Conservation (phyloP, 2,113 vertebrate species). For the Pandion haliaetus region DNA sequence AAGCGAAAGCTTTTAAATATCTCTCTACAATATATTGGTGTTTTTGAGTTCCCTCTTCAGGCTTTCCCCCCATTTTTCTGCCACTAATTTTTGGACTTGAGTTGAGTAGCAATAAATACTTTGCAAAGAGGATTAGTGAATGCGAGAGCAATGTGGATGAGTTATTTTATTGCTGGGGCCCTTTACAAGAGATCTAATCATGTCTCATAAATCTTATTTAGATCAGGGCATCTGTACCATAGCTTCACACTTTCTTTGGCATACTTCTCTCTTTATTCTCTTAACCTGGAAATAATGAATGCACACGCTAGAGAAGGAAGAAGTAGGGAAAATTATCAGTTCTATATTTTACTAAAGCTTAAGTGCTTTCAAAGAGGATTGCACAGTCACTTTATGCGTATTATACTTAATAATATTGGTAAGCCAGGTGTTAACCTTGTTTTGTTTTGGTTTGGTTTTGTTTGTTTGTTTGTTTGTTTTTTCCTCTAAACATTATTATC, state of each 20-base stretch:
- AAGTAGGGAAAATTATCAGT: neutral
- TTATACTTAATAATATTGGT: neutral
- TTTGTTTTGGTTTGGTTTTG: neutral
- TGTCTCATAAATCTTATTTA: neutral
- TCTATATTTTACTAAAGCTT: neutral
- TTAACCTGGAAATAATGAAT: neutral
- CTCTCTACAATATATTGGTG: neutral
- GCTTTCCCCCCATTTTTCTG: neutral
- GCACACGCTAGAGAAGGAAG: neutral
- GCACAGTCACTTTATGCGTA: neutral
- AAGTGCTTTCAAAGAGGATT: neutral
- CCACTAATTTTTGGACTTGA: neutral
- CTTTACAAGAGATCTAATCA: neutral
- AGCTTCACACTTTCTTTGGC: neutral
- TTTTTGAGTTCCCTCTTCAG: neutral
- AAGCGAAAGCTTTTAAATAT: neutral
- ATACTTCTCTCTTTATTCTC: neutral
- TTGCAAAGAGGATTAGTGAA: neutral
- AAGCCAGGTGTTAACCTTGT: neutral
- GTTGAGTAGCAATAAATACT: neutral
- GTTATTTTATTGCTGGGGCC: neutral
- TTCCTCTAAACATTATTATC: neutral
- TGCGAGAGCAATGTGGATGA: neutral
- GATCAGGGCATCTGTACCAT: neutral
- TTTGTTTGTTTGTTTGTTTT: too few relatives aligned